Conservation (phyloP, 2,113 vertebrate species). For the Triplophysa tibetana region DNA sequence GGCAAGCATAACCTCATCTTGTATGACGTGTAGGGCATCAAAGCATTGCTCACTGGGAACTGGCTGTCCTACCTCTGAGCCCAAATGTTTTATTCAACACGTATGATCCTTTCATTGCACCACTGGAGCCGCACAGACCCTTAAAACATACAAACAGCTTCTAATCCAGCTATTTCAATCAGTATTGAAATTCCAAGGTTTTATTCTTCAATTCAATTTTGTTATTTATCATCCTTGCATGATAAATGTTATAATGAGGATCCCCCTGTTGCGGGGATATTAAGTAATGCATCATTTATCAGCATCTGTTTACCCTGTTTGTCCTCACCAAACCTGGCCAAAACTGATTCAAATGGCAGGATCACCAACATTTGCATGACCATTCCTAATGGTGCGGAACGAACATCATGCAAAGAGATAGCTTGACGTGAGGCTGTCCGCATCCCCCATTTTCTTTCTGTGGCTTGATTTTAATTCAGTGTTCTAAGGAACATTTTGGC, state of each 20-base stretch:
- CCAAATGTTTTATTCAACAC: conserved; percentile 35
- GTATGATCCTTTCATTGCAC: conserved; percentile 29
- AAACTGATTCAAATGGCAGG: neutral
- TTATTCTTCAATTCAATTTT: too few species aligned
- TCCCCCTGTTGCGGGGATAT: neutral
- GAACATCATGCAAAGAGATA: conserved; percentile 16
- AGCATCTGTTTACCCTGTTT: conserved; percentile 20
- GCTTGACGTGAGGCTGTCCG: neutral
- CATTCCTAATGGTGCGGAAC: neutral
- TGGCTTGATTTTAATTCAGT: neutral
- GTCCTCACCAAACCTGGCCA: neutral
- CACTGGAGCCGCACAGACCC: neutral
- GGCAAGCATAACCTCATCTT: conserved; percentile 23
- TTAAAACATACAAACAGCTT: neutral
- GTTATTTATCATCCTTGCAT: too few species aligned
- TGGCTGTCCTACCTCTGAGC: neutral
- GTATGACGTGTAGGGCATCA: conserved; percentile 18
- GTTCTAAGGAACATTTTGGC: neutral
- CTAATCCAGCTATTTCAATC: neutral
- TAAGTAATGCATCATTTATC: conserved; percentile 1
- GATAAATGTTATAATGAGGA: neutral
- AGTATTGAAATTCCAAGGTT: too few species aligned
- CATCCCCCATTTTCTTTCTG: neutral
- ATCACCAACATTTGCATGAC: neutral
- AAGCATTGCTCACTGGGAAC: conserved; percentile 21